Evolutionary conservation across 2,113 vertebrate genomes (phyloP).

Genomic region (Papio anubis): DNA sequence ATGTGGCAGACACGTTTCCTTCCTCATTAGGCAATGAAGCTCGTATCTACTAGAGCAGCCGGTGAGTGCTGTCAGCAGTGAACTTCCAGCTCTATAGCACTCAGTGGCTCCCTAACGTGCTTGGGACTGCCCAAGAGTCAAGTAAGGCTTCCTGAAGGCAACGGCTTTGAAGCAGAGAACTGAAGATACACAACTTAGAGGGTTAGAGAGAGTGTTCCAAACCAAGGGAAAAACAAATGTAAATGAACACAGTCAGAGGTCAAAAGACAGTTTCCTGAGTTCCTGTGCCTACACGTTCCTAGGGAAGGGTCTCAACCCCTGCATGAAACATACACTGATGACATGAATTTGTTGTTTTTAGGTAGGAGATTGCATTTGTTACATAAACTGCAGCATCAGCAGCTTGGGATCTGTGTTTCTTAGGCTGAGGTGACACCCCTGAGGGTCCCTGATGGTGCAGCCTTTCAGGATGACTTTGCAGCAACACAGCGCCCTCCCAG

Average conservation of each 20-base stretch:
- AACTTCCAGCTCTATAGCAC: neutral
- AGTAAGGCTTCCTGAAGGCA: neutral
- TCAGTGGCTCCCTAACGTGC: no score
- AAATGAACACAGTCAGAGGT: neutral
- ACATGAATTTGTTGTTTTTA: neutral
- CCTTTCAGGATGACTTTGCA: neutral
- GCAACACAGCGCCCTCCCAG: neutral
- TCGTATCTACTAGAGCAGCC: rapidly evolving
- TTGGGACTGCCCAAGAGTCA: neutral
- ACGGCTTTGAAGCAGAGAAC: neutral
- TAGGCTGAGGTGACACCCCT: neutral
- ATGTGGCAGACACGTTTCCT: neutral
- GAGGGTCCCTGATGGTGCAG: neutral
- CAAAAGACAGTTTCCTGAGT: neutral
- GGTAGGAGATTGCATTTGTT: neutral
- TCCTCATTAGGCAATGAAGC: neutral
- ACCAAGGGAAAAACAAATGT: neutral
- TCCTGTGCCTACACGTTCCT: neutral
- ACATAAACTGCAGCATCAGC: neutral
- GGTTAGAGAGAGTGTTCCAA: neutral
- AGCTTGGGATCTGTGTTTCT: neutral
- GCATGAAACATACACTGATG: neutral
- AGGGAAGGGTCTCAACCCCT: neutral
- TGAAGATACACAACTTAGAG: neutral
- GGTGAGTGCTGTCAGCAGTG: no score